Percentiles rank a stretch among this genome's conserved stretches.
These are phyloP conservation scores for Dipodomys ordii DNA, from an alignment of 2,113 vertebrate genomes.

Conservation along the genomic window DNA sequence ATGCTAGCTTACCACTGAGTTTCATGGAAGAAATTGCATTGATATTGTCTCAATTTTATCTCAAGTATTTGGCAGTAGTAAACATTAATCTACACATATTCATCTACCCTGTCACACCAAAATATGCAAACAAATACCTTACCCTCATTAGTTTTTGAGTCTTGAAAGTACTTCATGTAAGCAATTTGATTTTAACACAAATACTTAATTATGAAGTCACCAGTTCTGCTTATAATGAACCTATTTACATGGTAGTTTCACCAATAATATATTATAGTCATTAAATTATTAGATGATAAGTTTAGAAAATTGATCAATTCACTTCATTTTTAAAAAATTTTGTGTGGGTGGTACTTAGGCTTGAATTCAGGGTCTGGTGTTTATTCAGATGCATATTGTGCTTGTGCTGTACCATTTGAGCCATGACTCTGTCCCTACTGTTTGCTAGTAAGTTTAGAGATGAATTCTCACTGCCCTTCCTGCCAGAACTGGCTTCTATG, in stretches of 20 bases:
- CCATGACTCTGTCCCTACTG: no score
- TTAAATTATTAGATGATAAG: slow-evolving; percentile 1
- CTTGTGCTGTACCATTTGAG: no score
- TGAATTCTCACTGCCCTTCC: no score
- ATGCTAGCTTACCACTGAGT: neutral
- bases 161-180: neutral
- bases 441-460: no score
- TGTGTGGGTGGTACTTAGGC: no score
- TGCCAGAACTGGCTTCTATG: no score
- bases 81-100: neutral
- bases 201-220: slow-evolving; percentile 23
- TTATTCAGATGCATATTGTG: no score
- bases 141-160: neutral
- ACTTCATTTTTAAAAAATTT: neutral
- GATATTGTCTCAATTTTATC: neutral
- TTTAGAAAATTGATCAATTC: slow-evolving; percentile 19
- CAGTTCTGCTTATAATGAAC: slow-evolving; percentile 14
- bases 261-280: slow-evolving; percentile 4
- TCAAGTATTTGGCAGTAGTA: slow-evolving; percentile 21
- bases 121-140: neutral
- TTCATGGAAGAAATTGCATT: slow-evolving; percentile 6
- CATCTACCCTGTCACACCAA: neutral
- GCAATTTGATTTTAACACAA: slow-evolving; percentile 31
- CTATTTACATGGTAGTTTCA: neutral
- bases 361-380: no score